phyloP scores from a whole-genome alignment of 2,113 vertebrate species.

The Semnornis frantzii region DNA sequence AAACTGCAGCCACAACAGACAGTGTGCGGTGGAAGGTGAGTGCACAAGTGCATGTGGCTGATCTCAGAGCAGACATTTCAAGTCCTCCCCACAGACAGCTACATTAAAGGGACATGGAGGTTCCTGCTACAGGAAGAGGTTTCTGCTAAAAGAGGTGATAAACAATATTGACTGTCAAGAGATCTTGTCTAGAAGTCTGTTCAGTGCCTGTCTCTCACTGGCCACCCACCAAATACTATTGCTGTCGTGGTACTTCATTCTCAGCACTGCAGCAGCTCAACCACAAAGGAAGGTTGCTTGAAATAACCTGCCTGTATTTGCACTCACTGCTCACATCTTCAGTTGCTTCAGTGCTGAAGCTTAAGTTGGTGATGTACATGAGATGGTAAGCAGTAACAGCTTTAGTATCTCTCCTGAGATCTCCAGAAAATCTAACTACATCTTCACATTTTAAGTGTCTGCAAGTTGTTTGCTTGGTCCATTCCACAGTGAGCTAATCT shows the following conservation, averaged over 20 bases:
- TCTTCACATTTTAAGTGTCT: neutral
- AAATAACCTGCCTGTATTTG: neutral
- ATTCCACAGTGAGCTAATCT: neutral
- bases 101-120: too few species aligned
- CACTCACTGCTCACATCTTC: neutral
- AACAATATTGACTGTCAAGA: neutral
- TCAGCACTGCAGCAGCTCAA: neutral
- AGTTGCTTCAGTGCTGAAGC: neutral
- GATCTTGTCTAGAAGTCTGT: neutral
- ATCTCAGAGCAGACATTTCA: fast-evolving
- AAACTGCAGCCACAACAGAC: neutral
- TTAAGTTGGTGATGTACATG: neutral
- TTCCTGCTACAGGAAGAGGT: neutral
- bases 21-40: neutral
- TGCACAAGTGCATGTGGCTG: fast-evolving
- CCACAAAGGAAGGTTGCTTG: neutral
- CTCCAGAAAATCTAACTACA: neutral
- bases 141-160: neutral
- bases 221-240: neutral
- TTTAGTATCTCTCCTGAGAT: neutral
- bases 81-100: neutral
- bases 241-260: neutral
- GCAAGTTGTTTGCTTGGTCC: neutral
- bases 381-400: neutral
- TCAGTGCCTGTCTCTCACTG: neutral